Base-by-base conservation (phyloP, 2,797 vertebrate species). In the Oophaga sylvatica region DNA sequence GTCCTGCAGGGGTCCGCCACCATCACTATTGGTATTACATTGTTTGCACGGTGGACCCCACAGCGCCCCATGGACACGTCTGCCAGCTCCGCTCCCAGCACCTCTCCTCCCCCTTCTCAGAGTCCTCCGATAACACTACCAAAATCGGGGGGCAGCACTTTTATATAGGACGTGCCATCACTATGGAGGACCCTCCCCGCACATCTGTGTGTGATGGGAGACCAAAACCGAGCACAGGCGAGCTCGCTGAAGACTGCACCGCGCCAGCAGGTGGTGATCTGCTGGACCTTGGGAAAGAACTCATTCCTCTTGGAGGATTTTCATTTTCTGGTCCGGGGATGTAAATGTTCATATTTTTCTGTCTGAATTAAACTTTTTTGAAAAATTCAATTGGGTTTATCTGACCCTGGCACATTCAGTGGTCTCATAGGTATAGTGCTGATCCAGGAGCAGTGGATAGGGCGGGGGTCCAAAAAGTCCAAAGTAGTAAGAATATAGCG, bases 301-400 rank as follows among this genome's bases (percentile, higher is more conserved):
- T 81, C 13, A 73, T 87, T 19, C 75, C 56, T 84, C 29, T 73
- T n/a, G 13, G 48, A 62, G 71, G 22, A 67, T 19, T 20, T 59
- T 45, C 26, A 8, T 87, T 79, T 71, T 79, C 31, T n/a, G 70
- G 71, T 31, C 67, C 22, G 31, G 45, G 65, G 29, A 41, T 70
- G 45, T 81, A 81, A 81, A 81, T 86, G 70, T 68, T 41, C 57
- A 86, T 77, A 85, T 86, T 86, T 88, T 86, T 79, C 80, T 89
- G 73, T 87, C 80, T 89, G 80, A 29, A 89, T 89, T 89, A 89
- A 89, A 89, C 22, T 62, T 86, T 89, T 87, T 89, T 86, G 65
- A 75, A 86, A 41, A 67, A 87, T 86, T 53, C 3, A 9, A 26
- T 15, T 20, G 45, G 29, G 7, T 45, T 60, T 78, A 13, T 68